phyloP scores from a whole-genome alignment of 2,888 invertebrate genomes.

The Thereva unica region DNA sequence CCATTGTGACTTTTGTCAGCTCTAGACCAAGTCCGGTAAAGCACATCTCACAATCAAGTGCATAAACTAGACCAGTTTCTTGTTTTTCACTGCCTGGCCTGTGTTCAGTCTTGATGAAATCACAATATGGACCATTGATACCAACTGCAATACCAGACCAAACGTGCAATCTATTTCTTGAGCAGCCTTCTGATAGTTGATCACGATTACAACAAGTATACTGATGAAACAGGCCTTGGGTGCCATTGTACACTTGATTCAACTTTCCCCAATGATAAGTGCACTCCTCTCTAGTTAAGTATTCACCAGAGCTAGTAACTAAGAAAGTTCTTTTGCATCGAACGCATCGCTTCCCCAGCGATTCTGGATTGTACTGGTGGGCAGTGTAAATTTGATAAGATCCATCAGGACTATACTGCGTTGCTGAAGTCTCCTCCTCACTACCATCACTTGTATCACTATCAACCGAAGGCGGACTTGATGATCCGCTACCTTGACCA shows the following conservation, averaged over 20 bases:
- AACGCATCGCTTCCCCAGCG: slow-evolving; percentile 66
- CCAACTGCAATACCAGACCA: slow-evolving; percentile 75
- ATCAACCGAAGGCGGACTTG: slow-evolving; percentile 63
- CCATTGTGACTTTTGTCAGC: slow-evolving; percentile 83
- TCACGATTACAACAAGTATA: slow-evolving; percentile 68
- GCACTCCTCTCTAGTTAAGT: slow-evolving; percentile 75
- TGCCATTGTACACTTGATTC: slow-evolving; percentile 58
- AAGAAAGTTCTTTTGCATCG: slow-evolving; percentile 75
- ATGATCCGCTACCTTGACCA: slow-evolving; percentile 62
- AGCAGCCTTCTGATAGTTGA: slow-evolving; percentile 66
- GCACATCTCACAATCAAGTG: slow-evolving; percentile 97
- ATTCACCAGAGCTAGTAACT: slow-evolving; percentile 72
- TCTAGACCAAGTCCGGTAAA: slow-evolving; percentile 87
- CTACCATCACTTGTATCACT: slow-evolving; percentile 56
- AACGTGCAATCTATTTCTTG: slow-evolving; percentile 69
- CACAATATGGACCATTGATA: slow-evolving; percentile 73
- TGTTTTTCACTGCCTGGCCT: slow-evolving; percentile 56
- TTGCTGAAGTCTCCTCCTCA: slow-evolving; percentile 45
- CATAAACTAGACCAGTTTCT: slow-evolving; percentile 64
- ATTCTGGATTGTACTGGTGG: slow-evolving; percentile 40
- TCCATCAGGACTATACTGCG: slow-evolving; percentile 52
- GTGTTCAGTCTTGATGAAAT: slow-evolving; percentile 65
- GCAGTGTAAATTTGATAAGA: slow-evolving; percentile 41
- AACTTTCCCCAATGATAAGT: slow-evolving; percentile 87
- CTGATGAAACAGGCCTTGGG: slow-evolving; percentile 44